Percentiles rank a stretch among this genome's conserved stretches.
Conservation (phyloP, 2,888 invertebrate species). For the Patella pellucida region DNA sequence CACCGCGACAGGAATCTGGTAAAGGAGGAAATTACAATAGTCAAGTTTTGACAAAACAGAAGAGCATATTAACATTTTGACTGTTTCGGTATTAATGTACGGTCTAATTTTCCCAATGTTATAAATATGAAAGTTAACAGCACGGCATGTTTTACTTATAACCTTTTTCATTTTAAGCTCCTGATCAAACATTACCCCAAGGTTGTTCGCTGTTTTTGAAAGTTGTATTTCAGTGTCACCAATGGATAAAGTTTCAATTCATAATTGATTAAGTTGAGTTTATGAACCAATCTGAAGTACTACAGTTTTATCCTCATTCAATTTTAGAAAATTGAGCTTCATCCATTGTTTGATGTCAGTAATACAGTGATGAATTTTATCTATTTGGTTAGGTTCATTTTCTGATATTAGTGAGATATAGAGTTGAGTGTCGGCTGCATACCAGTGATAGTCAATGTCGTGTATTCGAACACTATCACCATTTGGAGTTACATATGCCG, state of each 20-base stretch:
- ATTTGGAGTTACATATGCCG: no score
- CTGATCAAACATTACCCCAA: not conserved
- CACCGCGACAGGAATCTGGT: not conserved
- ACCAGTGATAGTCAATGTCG: no score
- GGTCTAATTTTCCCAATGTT: not conserved
- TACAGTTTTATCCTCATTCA: slow-evolving; percentile 3
- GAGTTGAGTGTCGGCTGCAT: no score
- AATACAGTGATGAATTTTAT: not conserved
- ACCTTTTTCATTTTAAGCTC: not conserved
- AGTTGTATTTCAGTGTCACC: not conserved
- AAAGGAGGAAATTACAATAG: not conserved
- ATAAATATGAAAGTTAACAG: not conserved
- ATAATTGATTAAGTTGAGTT: not conserved
- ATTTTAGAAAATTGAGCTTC: not conserved
- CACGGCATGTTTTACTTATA: not conserved
- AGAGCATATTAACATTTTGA: not conserved
- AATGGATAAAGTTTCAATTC: not conserved
- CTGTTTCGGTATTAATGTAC: not conserved
- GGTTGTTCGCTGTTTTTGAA: not conserved
- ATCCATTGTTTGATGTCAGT: slow-evolving; percentile 5
- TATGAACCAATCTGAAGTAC: not conserved
- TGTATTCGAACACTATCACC: no score
- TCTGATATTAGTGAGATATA: no score
- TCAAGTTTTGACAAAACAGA: not conserved
- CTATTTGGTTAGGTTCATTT: no score